Evolutionary conservation across 2,888 invertebrate genomes (phyloP).

Genomic region (Stenodema calcarata): DNA sequence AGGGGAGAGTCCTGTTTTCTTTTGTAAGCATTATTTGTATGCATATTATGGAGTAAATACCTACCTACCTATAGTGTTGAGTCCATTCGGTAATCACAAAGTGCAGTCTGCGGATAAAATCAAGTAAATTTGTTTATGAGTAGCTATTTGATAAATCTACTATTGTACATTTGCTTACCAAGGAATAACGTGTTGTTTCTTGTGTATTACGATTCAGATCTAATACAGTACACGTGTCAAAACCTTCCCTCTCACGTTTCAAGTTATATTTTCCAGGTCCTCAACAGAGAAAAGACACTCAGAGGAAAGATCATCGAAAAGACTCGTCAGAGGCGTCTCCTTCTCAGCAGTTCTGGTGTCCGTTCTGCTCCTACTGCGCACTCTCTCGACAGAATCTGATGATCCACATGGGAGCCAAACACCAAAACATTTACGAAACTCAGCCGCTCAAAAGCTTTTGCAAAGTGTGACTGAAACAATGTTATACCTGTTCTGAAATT

Average conservation of each 20-base stretch:
- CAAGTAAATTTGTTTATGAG: no score
- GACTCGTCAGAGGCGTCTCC: neutral
- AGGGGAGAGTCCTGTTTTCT: no score
- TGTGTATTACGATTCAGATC: no score
- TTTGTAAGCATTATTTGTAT: no score
- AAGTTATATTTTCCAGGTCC: neutral
- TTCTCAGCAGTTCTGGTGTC: constrained; percentile 8
- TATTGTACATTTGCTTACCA: no score
- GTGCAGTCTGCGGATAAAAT: no score
- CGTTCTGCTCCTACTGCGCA: constrained; percentile 28
- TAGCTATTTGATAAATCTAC: no score
- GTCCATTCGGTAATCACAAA: no score
- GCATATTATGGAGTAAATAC: no score
- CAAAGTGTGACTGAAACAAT: neutral
- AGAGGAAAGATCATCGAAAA: neutral
- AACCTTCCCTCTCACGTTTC: neutral
- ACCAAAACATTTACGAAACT: constrained; percentile 3
- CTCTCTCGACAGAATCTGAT: constrained; percentile 12
- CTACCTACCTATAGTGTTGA: no score
- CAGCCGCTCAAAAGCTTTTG: neutral
- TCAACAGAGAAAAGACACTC: neutral
- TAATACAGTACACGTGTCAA: no score
- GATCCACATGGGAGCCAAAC: constrained; percentile 40
- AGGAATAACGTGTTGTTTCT: no score
- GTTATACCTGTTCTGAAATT: neutral